A percentile compares a stretch with the other conserved stretches of the same genome.
These are phyloP conservation scores for Sciaenops ocellatus DNA, from an alignment of 2,797 vertebrate genomes.

Conservation along the genomic window DNA sequence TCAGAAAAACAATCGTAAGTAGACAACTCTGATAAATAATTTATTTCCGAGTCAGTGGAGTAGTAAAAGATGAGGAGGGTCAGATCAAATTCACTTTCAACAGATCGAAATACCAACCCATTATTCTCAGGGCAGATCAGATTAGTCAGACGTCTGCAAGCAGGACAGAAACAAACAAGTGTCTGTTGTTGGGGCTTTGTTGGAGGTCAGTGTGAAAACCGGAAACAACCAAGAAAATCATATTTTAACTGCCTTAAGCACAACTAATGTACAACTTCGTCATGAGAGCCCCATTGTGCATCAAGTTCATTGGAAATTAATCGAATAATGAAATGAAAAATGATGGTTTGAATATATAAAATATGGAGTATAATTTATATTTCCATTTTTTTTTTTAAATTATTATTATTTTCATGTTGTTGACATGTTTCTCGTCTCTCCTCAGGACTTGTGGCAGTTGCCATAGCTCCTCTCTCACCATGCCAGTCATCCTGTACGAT, in stretches of 20 bases:
- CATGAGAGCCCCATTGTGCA: neutral
- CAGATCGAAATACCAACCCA: constrained; percentile 63
- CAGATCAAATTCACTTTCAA: constrained; percentile 70
- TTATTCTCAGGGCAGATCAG: constrained; percentile 54
- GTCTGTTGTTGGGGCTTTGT: constrained; percentile 33
- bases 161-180: constrained; percentile 43
- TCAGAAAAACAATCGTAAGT: constrained; percentile 80
- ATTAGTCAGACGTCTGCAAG: constrained; percentile 50
- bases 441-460: constrained; percentile 68
- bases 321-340: neutral
- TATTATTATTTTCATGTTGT: neutral
- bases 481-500: constrained; percentile 80
- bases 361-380: neutral
- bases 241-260: neutral
- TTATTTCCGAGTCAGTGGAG: constrained; percentile 56
- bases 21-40: constrained; percentile 73
- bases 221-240: neutral
- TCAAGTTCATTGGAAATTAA: neutral
- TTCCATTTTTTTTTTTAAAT: neutral
- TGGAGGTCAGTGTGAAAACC: constrained; percentile 1
- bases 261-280: too few relatives aligned
- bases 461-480: constrained; percentile 61
- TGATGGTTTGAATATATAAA: neutral
- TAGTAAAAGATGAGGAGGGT: constrained; percentile 54
- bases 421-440: constrained; percentile 38